phyloP scores from a whole-genome alignment of 2,113 vertebrate genomes.

The Anser brachyrhynchus region DNA sequence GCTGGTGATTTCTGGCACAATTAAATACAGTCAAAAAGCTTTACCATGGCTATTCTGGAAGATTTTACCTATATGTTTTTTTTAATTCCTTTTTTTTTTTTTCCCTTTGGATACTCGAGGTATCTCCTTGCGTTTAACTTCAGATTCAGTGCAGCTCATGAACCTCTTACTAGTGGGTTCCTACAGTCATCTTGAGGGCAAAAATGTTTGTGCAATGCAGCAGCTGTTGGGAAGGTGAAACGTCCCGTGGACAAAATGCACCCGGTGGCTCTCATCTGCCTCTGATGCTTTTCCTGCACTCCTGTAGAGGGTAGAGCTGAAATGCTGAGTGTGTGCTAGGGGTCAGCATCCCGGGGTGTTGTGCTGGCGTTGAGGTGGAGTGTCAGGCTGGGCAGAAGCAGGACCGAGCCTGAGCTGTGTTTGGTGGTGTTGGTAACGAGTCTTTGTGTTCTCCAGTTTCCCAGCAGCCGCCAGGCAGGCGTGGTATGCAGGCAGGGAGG shows the following conservation, averaged over 20 bases:
- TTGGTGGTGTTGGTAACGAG: neutral
- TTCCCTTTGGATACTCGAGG: neutral
- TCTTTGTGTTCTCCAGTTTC: neutral
- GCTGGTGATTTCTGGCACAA: neutral
- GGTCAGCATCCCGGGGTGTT: neutral
- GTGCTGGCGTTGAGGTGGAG: neutral
- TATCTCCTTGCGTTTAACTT: neutral
- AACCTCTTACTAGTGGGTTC: neutral
- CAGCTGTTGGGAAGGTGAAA: neutral
- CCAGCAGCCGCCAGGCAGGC: neutral
- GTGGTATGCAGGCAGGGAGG: neutral
- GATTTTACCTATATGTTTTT: neutral
- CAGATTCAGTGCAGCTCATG: neutral
- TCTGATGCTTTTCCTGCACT: neutral
- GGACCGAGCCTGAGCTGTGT: neutral
- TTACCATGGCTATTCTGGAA: neutral
- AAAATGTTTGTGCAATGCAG: neutral
- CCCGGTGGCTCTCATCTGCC: too few species aligned
- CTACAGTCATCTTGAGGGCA: neutral
- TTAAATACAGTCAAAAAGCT: neutral
- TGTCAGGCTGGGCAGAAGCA: neutral
- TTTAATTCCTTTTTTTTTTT: neutral
- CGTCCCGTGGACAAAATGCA: neutral
- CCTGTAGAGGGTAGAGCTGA: neutral
- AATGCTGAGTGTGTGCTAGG: rapidly evolving